These are phyloP conservation scores for Apostichopus parvimensis DNA, from an alignment of 35 echinoderm and acorn worm species.

Conservation along the genomic window DNA sequence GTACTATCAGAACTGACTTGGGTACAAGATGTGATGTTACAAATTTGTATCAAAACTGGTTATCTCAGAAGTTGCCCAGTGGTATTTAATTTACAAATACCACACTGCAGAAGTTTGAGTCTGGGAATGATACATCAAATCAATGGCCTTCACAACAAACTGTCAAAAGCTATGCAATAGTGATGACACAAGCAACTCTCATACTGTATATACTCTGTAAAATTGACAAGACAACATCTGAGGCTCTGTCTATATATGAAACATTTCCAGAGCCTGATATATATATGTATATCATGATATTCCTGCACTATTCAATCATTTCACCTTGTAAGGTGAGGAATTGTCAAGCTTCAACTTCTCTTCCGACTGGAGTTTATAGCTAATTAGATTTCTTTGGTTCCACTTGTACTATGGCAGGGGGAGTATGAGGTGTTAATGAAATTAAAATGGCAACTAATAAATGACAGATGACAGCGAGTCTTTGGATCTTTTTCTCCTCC, in stretches of 20 bases:
- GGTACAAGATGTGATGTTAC: no score
- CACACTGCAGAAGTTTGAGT: no score
- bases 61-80: no score
- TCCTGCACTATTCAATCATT: not conserved
- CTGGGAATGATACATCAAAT: no score
- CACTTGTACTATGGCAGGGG: conserved; percentile 16
- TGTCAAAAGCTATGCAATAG: no score
- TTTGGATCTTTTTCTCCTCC: not conserved
- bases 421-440: conserved; percentile 35
- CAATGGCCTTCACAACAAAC: no score
- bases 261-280: not conserved
- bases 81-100: no score
- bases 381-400: conserved; percentile 47
- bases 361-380: conserved; percentile 5
- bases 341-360: not conserved
- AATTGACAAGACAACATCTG: no score
- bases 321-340: conserved; percentile 7
- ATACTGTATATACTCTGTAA: no score
- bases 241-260: not conserved
- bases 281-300: not conserved
- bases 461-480: conserved; percentile 29
- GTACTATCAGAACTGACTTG: no score
- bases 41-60: no score
- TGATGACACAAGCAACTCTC: no score
- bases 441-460: conserved; percentile 34